A percentile compares a stretch with the other conserved stretches of the same genome.
phyloP scores from a whole-genome alignment of 2,888 invertebrate genomes.

The Ophraella communa region DNA sequence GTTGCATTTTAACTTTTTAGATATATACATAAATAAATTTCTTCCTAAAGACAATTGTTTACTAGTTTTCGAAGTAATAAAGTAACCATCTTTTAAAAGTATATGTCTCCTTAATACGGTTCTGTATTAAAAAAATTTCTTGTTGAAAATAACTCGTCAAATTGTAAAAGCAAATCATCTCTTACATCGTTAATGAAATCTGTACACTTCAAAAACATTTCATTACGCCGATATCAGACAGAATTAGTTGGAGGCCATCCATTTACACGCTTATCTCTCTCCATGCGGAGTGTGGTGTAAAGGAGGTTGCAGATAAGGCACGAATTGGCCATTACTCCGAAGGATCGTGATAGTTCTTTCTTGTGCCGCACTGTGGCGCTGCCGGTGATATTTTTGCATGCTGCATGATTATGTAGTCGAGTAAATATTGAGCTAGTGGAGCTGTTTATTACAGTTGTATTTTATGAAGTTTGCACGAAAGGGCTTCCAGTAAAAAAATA shows the following conservation, averaged over 20 bases:
- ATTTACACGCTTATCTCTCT: slow-evolving; percentile 55
- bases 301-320: slow-evolving; percentile 55
- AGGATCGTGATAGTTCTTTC: slow-evolving; percentile 52
- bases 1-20: too few species aligned
- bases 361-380: slow-evolving; percentile 42
- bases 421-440: not conserved
- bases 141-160: slow-evolving; percentile 3
- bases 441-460: not conserved
- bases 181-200: slow-evolving; percentile 10
- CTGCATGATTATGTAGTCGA: not conserved
- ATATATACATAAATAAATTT: too few species aligned
- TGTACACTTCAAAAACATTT: slow-evolving; percentile 8
- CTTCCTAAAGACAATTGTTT: too few species aligned
- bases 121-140: not conserved
- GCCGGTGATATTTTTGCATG: slow-evolving; percentile 43
- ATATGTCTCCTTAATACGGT: too few species aligned
- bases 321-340: slow-evolving; percentile 53
- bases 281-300: slow-evolving; percentile 46
- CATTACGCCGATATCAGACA: slow-evolving; percentile 5
- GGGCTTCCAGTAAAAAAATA: not conserved
- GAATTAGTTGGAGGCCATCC: slow-evolving; percentile 13
- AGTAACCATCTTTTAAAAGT: too few species aligned
- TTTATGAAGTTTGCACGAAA: not conserved
- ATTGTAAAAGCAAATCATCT: not conserved
- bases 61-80: too few species aligned